Evolutionary conservation across 2,797 vertebrate genomes (phyloP), one percentile per base, ranked within the genome.

Genomic region (Anniella stebbinsi): DNA sequence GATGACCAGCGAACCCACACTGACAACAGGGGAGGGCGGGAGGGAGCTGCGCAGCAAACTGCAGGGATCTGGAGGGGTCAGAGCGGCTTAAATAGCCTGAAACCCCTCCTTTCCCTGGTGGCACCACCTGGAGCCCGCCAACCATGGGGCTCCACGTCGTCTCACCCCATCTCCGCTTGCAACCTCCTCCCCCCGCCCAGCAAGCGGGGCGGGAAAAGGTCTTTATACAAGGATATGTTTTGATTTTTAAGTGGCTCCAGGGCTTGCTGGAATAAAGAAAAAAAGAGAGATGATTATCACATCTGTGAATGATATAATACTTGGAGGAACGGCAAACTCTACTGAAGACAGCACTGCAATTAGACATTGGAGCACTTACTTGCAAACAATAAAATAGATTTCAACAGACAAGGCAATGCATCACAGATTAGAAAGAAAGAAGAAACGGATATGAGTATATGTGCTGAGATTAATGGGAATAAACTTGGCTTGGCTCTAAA

Each of bases 301-400:
- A n/a, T 25, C 33, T 72, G 17, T 28, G 25, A 28, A 72, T 36
- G 10, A 23, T 70, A 85, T 51, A 72, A 72, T 54, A 70, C 18
- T 75, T 9, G 36, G 72, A 75, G 72, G 36, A 23, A 75, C 72
- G 51, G 41, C 21, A 84, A 51, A 8, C 23, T 15, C 41, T 67
- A 11, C 33, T 84, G 67, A 84, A 48, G 45, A 84, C 17, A 70
- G 67, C 30, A 48, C 15, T 51, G 41, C 41, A 51, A 33, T 84
- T 70, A 84, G 69, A 81, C 70, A 33, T 48, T 70, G 25, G 84
- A 86, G 18, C 54, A 18, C 54, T 75, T 4, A 41, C 36, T 75
- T 60, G 23, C 28, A 60, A 75, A 75, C 51, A 41, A 76, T 41
- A 60, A 60, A 85, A 86, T 84, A n/a, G 10, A 86, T 86, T 76